Conservation (phyloP, 2,888 invertebrate genomes). For the Leucoma salicis region DNA sequence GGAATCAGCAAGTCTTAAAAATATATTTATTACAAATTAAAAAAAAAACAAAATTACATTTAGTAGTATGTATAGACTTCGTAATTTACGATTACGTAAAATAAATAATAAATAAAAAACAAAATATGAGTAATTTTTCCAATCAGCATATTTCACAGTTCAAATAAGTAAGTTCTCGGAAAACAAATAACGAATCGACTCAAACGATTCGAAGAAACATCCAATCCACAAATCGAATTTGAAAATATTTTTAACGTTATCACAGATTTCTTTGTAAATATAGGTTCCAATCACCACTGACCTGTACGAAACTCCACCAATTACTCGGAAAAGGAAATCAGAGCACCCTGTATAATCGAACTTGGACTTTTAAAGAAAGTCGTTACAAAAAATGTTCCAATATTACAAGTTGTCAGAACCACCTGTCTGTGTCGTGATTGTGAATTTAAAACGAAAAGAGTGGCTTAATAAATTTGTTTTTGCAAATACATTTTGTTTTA, state of each 20-base stretch:
- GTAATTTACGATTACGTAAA: no score
- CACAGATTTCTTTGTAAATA: slow-evolving; percentile 27
- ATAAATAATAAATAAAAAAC: no score
- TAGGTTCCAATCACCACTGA: slow-evolving; percentile 22
- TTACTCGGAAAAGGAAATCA: slow-evolving; percentile 32
- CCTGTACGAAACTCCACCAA: slow-evolving; percentile 33
- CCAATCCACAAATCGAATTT: background rate
- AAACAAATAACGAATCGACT: no score
- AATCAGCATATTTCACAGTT: no score
- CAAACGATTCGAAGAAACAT: no score
- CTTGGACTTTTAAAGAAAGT: slow-evolving; percentile 52
- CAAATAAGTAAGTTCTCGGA: no score
- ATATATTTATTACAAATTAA: no score
- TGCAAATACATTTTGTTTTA: background rate
- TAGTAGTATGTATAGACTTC: no score
- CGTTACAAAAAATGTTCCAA: slow-evolving; percentile 48
- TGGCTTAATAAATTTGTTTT: slow-evolving; percentile 32
- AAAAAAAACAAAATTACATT: no score
- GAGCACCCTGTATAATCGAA: slow-evolving; percentile 47
- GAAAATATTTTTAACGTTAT: background rate
- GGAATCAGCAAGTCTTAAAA: no score
- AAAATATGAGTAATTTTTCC: no score
- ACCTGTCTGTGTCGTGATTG: slow-evolving; percentile 69
- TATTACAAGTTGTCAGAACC: slow-evolving; percentile 57
- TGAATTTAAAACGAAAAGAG: slow-evolving; percentile 41